A percentile compares a stretch with the other conserved stretches of the same genome.
phyloP scores from a whole-genome alignment of 2,113 vertebrate genomes.

The Laticauda laticaudata region DNA sequence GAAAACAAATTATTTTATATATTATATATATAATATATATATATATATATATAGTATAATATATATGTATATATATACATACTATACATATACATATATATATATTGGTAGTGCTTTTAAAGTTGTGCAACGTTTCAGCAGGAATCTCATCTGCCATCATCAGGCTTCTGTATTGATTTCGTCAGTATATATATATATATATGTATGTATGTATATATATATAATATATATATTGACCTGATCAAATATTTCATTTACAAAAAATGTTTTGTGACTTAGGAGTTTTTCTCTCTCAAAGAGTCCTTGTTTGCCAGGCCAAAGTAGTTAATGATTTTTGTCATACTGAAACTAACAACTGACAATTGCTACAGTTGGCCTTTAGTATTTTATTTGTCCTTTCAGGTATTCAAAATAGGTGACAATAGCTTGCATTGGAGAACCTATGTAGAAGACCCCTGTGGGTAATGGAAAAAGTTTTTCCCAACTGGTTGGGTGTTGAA shows the following conservation, averaged over 20 bases:
- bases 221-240: background rate
- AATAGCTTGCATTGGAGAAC: constrained; percentile 99
- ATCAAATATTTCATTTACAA: constrained; percentile 28
- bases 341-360: constrained; percentile 93
- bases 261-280: constrained; percentile 57
- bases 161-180: too few species aligned
- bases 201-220: too few species aligned
- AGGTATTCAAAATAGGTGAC: constrained; percentile 96
- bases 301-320: constrained; percentile 69
- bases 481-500: constrained; percentile 90
- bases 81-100: too few species aligned
- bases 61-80: too few species aligned
- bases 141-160: too few species aligned
- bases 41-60: too few species aligned
- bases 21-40: too few species aligned
- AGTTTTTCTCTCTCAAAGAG: constrained; percentile 30
- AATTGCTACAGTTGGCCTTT: constrained; percentile 96
- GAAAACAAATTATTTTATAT: too few species aligned
- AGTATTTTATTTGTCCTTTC: constrained; percentile 86
- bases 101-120: too few species aligned
- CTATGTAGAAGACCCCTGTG: constrained; percentile 98
- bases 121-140: too few species aligned
- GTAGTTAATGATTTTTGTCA: constrained; percentile 89
- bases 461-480: constrained; percentile 91
- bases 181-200: too few species aligned